Evolutionary conservation across 1,140 invertebrate species (phyloP).

Genomic region (Cyclargus thomasi): DNA sequence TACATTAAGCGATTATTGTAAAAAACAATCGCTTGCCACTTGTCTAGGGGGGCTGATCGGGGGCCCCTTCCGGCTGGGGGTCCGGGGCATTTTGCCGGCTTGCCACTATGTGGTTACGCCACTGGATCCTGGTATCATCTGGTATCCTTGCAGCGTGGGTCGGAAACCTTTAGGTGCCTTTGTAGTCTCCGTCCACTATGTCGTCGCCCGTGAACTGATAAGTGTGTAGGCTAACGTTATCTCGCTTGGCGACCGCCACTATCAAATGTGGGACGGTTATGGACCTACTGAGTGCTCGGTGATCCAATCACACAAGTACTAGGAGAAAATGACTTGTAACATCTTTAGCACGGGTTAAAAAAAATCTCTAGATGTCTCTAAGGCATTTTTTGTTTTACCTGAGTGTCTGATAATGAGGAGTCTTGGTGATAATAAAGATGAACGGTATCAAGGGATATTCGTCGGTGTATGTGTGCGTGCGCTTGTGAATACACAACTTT

Average conservation of each 20-base stretch:
- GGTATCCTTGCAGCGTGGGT: not conserved
- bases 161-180: not conserved
- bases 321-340: not conserved
- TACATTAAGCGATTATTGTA: no score
- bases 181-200: not conserved
- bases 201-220: not conserved
- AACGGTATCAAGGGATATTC: no score
- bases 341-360: not conserved
- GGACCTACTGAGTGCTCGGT: slow-evolving; percentile 27
- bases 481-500: no score
- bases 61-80: no score
- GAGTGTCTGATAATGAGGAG: no score
- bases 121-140: not conserved
- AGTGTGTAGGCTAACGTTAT: slow-evolving; percentile 33
- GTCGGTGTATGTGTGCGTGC: no score
- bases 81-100: no score
- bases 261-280: slow-evolving; percentile 45
- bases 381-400: not conserved
- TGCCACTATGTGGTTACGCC: no score
- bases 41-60: no score
- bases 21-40: no score
- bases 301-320: not conserved
- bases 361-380: not conserved
- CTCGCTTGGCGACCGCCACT: slow-evolving; percentile 48
- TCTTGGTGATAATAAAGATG: no score